phyloP scores from a whole-genome alignment of 2,113 vertebrate species.

The Ageneiosus marmoratus region DNA sequence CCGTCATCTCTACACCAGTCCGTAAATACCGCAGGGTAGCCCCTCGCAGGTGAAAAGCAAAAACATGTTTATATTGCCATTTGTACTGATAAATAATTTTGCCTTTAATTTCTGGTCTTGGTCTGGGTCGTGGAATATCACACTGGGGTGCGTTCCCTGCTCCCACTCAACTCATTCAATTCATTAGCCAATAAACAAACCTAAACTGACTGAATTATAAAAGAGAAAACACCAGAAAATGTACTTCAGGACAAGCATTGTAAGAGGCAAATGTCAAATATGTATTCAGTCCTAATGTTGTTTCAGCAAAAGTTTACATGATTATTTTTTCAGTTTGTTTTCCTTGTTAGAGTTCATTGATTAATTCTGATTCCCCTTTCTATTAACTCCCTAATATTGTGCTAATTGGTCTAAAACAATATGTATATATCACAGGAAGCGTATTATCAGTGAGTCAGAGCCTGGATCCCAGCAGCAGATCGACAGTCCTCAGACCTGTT shows the following conservation, averaged over 20 bases:
- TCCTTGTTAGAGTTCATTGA: background rate
- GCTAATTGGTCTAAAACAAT: background rate
- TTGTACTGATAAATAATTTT: too few relatives aligned
- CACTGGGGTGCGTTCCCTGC: background rate
- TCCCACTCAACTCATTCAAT: background rate
- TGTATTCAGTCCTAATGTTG: too few relatives aligned
- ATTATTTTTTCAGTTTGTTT: background rate
- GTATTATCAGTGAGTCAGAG: background rate
- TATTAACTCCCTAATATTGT: background rate
- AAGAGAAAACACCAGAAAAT: background rate
- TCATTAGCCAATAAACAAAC: background rate
- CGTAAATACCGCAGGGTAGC: slow-evolving; percentile 4
- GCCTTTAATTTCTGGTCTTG: too few relatives aligned
- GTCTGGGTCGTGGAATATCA: background rate
- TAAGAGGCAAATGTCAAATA: background rate
- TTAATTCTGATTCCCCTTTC: background rate
- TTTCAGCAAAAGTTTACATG: too few relatives aligned
- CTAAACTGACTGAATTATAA: background rate
- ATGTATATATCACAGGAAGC: background rate
- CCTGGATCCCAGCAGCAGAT: slow-evolving; percentile 2
- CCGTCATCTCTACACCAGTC: slow-evolving; percentile 27
- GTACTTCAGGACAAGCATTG: background rate
- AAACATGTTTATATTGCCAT: background rate
- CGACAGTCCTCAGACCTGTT: background rate
- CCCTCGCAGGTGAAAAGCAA: background rate